Conservation (phyloP, 1,140 invertebrate genomes). For the Leguminivora glycinivorella region DNA sequence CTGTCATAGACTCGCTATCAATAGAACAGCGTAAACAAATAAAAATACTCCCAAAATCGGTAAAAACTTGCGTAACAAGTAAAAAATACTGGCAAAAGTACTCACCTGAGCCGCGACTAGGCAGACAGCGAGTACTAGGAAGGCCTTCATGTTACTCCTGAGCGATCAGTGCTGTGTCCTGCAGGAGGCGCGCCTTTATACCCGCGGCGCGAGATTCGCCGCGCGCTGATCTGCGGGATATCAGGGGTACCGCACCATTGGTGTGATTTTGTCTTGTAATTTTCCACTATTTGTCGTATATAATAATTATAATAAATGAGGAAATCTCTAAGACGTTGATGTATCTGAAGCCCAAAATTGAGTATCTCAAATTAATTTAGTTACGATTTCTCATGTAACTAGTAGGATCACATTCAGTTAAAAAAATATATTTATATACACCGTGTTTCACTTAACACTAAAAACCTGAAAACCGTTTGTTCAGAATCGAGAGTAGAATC, state of each 20-base stretch:
- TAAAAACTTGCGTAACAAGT: no score
- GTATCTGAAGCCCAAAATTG: background rate
- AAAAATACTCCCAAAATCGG: no score
- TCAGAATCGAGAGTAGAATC: no score
- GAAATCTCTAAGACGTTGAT: background rate
- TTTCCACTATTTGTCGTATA: background rate
- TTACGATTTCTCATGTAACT: no score
- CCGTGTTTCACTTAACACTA: no score
- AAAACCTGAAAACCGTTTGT: no score
- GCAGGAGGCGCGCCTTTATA: constrained; percentile 17
- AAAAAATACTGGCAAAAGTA: no score
- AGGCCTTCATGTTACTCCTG: constrained; percentile 57
- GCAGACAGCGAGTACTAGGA: constrained; percentile 53
- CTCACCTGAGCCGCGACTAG: constrained; percentile 55
- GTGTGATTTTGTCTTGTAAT: background rate
- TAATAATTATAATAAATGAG: background rate
- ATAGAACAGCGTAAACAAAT: no score
- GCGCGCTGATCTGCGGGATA: background rate
- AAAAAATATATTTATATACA: no score
- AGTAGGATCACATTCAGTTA: no score
- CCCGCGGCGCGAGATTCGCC: constrained; percentile 4
- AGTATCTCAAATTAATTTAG: no score
- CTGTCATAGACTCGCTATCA: no score
- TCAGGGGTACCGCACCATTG: background rate
- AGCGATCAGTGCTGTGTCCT: background rate